Conservation (phyloP, 2,113 vertebrate species). For the Pangasianodon gigas region DNA sequence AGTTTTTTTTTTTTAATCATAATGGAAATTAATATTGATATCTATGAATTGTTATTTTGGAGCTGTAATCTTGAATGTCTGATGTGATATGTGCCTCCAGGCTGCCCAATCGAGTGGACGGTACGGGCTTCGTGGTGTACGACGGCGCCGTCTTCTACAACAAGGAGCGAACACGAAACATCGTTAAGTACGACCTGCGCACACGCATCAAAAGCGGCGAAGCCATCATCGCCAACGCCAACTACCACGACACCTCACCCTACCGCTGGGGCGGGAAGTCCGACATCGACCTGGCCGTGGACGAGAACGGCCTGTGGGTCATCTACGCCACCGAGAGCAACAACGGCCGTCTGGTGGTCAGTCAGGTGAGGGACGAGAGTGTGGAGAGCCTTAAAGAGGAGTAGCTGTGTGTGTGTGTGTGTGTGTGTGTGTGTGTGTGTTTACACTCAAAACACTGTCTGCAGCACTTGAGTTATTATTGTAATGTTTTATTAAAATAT, state of each 20-base stretch:
- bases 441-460: neutral
- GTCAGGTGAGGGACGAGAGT: slow-evolving; percentile 77
- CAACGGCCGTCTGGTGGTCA: slow-evolving; percentile 87
- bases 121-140: slow-evolving; percentile 92
- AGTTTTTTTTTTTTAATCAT: neutral
- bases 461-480: neutral
- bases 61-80: neutral
- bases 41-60: neutral
- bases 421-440: neutral
- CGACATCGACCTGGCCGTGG: slow-evolving; percentile 91
- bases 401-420: neutral
- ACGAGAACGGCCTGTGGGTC: slow-evolving; percentile 93
- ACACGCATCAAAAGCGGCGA: slow-evolving; percentile 96
- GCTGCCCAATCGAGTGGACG: slow-evolving; percentile 89
- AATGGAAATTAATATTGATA: neutral
- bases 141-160: slow-evolving; percentile 96
- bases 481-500: neutral
- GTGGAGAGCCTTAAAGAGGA: neutral
- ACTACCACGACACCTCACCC: slow-evolving; percentile 93
- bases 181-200: slow-evolving; percentile 91
- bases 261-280: slow-evolving; percentile 96
- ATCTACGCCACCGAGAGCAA: slow-evolving; percentile 92
- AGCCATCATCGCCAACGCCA: slow-evolving; percentile 89
- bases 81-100: slow-evolving; percentile 58
- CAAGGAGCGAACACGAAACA: slow-evolving; percentile 93